Evolutionary conservation across 2,797 vertebrate species (phyloP), one percentile per base, ranked within the genome.

Genomic region (Semotilus atromaculatus): DNA sequence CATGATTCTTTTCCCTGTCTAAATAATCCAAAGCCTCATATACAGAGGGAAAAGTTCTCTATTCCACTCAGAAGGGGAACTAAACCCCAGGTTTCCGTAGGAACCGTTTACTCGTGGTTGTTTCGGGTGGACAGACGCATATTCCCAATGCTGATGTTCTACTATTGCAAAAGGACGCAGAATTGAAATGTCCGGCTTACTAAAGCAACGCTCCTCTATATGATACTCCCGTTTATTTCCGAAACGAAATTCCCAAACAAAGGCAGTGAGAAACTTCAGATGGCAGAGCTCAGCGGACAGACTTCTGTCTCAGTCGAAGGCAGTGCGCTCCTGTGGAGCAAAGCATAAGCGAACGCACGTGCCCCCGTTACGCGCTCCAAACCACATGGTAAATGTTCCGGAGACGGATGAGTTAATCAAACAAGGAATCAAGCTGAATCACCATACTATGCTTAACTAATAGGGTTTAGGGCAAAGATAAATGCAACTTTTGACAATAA

Each of bases 11-110:
- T 70, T 79, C 34, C 55, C 29, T 40, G 67, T 86, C 67, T 89
- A 86, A 86, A 89, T 86, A 88, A 89, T 90, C 89, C 89, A 87
- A 66, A 40, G 58, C 84, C 85, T 84, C 73, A 67, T 53, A 31
- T 70, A 70, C 34, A 67, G 40, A 73, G n/a, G 48, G 67, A 84
- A 89, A 89, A 87, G 81, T 88, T 89, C 72, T 80, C 66, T 75
- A 34, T 83, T 66, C 85, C 85, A 48, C 36, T 72, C 71, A 81
- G 79, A 26, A 80, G 6, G 68, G 29, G 64, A 88, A 78, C 81
- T 86, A 74, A 85, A 85, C 51, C 89, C 84, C 71, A 74, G 86
- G 81, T 82, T 80, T 81, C 82, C 80, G 80, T 66, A 48, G 70
- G 58, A 81, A 67, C 31, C 58, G 68, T 88, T 88, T 66, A 88